Percentiles rank a stretch among this genome's conserved stretches.
These are phyloP conservation scores for Actenoides hombroni DNA, from an alignment of 2,113 vertebrate species.

Conservation along the genomic window DNA sequence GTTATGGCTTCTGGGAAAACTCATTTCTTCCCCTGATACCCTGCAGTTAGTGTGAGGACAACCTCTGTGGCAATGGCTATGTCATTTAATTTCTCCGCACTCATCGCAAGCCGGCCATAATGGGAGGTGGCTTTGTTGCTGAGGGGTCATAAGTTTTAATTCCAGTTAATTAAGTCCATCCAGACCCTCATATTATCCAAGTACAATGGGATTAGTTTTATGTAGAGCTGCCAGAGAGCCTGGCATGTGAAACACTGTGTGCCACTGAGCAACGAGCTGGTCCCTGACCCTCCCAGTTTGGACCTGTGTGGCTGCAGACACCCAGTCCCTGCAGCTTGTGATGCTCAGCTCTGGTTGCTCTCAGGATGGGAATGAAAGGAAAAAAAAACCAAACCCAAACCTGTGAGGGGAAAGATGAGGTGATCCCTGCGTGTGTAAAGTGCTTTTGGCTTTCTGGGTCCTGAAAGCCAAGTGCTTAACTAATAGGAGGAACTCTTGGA, in stretches of 20 bases:
- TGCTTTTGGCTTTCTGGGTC: not conserved
- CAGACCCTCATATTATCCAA: not conserved
- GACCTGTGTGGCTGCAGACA: not conserved
- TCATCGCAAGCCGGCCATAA: not conserved
- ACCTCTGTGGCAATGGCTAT: rapidly evolving
- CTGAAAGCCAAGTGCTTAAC: not conserved
- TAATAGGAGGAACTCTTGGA: not conserved
- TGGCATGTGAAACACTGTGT: rapidly evolving
- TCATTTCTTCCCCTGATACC: not conserved
- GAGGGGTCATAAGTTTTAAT: not conserved
- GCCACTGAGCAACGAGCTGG: not conserved
- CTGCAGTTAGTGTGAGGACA: not conserved
- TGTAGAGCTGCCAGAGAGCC: not conserved
- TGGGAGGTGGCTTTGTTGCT: not conserved
- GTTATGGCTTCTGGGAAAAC: not conserved
- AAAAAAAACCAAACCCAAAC: not conserved
- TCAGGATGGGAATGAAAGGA: not conserved
- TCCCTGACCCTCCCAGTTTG: not conserved
- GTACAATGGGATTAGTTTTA: not conserved
- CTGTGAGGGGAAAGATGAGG: not conserved
- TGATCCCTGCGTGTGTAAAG: not conserved
- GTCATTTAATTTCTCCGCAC: not conserved
- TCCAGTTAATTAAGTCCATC: not conserved
- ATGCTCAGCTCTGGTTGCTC: not conserved
- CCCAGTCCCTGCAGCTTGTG: not conserved